Evolutionary conservation across 2,113 vertebrate genomes (phyloP).

Genomic region (Passerina amoena): DNA sequence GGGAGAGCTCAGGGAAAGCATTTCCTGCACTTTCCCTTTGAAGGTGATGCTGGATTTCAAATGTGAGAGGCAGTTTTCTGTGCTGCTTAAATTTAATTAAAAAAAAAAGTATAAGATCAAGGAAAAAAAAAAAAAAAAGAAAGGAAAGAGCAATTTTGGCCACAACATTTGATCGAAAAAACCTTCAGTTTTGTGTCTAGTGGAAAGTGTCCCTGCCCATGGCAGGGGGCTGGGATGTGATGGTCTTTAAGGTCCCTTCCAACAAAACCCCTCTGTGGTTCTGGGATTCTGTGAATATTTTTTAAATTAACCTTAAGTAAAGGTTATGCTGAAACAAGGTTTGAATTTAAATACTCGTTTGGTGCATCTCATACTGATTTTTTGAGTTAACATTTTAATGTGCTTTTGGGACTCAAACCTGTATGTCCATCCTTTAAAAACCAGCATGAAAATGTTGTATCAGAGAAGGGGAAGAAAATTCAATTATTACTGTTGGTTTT

Average conservation of each 20-base stretch:
- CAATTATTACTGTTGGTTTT: neutral
- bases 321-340: neutral
- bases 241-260: neutral
- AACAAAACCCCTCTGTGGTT: neutral
- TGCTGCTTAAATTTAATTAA: neutral
- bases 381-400: neutral
- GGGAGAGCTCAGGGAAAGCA: neutral
- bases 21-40: neutral
- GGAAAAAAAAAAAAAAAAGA: accelerated
- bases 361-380: accelerated
- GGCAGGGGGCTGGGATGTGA: neutral
- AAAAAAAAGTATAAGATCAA: no score
- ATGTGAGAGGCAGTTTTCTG: neutral
- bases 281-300: neutral
- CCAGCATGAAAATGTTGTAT: neutral
- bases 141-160: neutral
- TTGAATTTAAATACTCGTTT: neutral
- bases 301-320: neutral
- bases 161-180: neutral
- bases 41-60: neutral
- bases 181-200: neutral
- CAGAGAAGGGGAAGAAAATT: neutral
- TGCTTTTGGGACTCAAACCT: neutral
- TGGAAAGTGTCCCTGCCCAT: neutral
- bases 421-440: neutral